Conservation (phyloP, 2,113 vertebrate species). For the Ellobius talpinus region DNA sequence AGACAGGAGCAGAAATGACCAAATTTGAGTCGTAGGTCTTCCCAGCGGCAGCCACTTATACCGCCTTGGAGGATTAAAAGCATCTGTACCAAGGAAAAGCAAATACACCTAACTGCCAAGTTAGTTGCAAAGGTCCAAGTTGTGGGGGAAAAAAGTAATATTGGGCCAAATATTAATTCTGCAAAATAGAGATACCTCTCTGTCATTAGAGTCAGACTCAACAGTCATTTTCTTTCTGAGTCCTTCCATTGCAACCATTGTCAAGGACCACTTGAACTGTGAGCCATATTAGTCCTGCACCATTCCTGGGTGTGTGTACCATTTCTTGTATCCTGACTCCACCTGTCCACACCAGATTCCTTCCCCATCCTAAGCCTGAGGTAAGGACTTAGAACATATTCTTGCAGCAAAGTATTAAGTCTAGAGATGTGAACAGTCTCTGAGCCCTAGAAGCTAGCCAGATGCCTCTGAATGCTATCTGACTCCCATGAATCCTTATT, state of each 20-base stretch:
- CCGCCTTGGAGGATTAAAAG: neutral
- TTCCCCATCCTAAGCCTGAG: neutral
- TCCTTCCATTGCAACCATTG: neutral
- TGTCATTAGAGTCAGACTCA: neutral
- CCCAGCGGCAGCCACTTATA: neutral
- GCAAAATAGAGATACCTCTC: neutral
- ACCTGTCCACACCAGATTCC: neutral
- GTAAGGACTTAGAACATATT: neutral
- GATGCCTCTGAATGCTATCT: neutral
- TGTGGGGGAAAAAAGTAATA: neutral
- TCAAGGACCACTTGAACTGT: neutral
- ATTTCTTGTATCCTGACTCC: neutral
- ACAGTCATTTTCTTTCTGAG: neutral
- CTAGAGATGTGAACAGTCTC: too few relatives aligned
- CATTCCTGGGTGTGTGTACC: neutral
- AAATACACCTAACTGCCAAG: neutral
- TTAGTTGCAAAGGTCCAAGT: neutral
- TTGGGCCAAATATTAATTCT: neutral
- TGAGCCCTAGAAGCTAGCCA: neutral
- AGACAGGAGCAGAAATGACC: neutral
- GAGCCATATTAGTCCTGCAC: accelerated
- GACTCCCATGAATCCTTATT: neutral
- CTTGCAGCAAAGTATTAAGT: neutral
- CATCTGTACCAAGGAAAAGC: neutral
- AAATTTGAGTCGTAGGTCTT: neutral